These are phyloP conservation scores for Pseudopleuronectes americanus DNA, from an alignment of 2,797 vertebrate genomes.

Conservation along the genomic window DNA sequence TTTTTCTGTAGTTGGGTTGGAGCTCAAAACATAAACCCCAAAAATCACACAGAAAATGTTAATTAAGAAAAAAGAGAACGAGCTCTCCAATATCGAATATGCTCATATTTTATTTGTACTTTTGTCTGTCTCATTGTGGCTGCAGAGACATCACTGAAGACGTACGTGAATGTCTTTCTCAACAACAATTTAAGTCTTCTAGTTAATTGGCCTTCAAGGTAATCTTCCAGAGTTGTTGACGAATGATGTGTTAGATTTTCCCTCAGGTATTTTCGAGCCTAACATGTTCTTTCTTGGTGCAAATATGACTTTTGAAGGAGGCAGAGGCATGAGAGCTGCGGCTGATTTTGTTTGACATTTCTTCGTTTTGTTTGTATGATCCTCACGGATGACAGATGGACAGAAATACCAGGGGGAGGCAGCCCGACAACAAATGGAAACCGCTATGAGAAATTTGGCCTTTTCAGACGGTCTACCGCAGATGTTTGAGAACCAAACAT, in stretches of 20 bases:
- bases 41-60: too few species aligned
- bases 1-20: too few species aligned
- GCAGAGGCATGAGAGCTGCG: background rate
- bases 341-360: constrained; percentile 27
- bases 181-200: background rate
- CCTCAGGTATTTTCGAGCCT: background rate
- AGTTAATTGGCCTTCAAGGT: too few species aligned
- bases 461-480: constrained; percentile 14
- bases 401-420: constrained; percentile 30
- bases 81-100: too few species aligned
- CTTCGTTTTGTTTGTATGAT: constrained; percentile 26
- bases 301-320: background rate
- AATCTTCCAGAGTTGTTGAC: background rate
- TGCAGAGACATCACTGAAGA: too few species aligned
- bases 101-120: too few species aligned
- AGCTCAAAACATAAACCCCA: too few species aligned
- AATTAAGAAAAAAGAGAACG: too few species aligned
- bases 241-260: background rate
- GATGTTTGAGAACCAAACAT: constrained; percentile 38
- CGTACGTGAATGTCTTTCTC: background rate
- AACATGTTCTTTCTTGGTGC: background rate
- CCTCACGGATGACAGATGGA: constrained; percentile 29
- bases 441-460: constrained; percentile 22
- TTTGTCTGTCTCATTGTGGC: too few species aligned
- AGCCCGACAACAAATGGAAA: constrained; percentile 4